Evolutionary conservation across 1,140 invertebrate species (phyloP).

Genomic region (Eupristina koningsbergeri): DNA sequence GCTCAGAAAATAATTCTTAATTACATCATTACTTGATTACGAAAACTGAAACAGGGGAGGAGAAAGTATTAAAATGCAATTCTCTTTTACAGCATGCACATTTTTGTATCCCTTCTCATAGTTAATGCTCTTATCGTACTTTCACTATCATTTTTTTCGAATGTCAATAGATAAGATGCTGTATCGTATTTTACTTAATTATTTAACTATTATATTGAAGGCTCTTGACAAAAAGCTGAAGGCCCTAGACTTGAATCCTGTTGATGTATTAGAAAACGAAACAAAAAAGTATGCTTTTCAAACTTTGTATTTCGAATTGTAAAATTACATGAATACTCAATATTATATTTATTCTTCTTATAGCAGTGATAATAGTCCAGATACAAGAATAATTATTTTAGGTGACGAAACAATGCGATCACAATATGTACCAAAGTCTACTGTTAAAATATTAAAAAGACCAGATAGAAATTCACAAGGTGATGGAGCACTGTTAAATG

Average conservation of each 20-base stretch:
- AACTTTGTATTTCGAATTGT: conserved; percentile 13
- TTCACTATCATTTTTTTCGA: neutral
- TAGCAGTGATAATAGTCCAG: conserved; percentile 53
- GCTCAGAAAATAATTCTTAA: conserved; percentile 28
- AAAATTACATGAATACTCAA: neutral
- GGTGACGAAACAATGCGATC: conserved; percentile 70
- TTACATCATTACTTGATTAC: conserved; percentile 31
- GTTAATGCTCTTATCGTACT: neutral
- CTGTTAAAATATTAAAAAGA: conserved; percentile 87
- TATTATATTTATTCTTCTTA: conserved; percentile 4
- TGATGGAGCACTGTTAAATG: conserved; percentile 73
- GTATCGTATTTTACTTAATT: neutral
- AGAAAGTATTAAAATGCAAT: neutral
- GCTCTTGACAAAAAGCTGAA: conserved; percentile 68
- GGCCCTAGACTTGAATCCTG: conserved; percentile 62
- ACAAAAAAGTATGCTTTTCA: conserved; percentile 60
- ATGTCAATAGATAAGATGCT: neutral
- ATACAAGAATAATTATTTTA: conserved; percentile 69
- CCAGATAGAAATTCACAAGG: conserved; percentile 75
- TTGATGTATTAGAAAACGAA: conserved; percentile 65
- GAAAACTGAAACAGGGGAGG: neutral
- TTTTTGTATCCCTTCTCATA: neutral
- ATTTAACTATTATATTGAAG: conserved; percentile 56
- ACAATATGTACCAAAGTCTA: conserved; percentile 80
- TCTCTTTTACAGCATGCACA: neutral